Conservation (phyloP, 2,888 invertebrate species). For the Agonopterix subpropinquella region DNA sequence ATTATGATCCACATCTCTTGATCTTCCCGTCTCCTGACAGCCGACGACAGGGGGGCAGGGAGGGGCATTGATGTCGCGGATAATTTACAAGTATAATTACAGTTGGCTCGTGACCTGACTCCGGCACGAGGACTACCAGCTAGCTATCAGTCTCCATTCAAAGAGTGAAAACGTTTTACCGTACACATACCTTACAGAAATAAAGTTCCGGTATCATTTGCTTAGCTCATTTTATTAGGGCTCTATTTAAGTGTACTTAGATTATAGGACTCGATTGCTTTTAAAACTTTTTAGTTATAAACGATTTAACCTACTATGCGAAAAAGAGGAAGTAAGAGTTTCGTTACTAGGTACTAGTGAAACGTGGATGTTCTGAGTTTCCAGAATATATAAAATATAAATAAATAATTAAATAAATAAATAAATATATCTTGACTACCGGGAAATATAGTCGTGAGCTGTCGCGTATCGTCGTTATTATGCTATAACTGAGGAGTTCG, state of each 20-base stretch:
- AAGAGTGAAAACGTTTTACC: background rate
- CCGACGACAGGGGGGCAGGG: background rate
- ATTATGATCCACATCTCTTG: conserved; percentile 18
- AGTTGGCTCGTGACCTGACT: background rate
- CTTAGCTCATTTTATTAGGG: too few species aligned
- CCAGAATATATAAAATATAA: background rate
- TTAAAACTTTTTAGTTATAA: too few species aligned
- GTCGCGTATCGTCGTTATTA: too few species aligned
- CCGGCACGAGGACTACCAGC: background rate
- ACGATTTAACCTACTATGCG: too few species aligned
- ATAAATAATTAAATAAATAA: background rate
- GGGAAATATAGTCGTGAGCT: too few species aligned
- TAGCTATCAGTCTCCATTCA: background rate
- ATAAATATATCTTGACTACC: too few species aligned
- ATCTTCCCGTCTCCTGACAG: conserved; percentile 1
- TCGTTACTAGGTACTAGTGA: background rate
- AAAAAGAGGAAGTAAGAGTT: background rate
- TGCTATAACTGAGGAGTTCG: too few species aligned
- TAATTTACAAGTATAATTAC: conserved; percentile 1
- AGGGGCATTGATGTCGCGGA: background rate
- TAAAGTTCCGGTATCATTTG: background rate
- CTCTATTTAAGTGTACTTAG: background rate
- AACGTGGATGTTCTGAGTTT: background rate
- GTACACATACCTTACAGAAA: background rate
- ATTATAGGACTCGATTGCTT: background rate